A percentile compares a stretch with the other conserved stretches of the same genome.
Conservation (phyloP, 2,113 vertebrate genomes). For the Pelecanus crispus region DNA sequence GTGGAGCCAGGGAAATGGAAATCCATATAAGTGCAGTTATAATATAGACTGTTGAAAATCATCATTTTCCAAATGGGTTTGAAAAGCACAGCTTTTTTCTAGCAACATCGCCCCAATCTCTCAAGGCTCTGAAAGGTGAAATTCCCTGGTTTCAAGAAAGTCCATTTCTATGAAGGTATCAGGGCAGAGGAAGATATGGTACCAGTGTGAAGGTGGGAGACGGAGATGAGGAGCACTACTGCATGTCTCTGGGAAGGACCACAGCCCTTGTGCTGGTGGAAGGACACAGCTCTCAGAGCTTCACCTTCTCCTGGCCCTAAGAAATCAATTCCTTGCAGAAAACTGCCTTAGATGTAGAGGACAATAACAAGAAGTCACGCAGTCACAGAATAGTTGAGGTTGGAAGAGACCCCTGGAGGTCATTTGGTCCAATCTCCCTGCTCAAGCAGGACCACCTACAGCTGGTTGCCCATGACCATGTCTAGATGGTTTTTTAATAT, state of each 20-base stretch:
- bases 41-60: neutral
- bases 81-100: neutral
- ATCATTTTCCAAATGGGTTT: neutral
- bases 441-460: neutral
- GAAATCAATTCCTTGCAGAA: neutral
- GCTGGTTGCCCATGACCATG: neutral
- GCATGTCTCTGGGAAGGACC: neutral
- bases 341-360: neutral
- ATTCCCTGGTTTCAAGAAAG: neutral
- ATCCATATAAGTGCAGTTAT: neutral
- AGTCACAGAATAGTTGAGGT: neutral
- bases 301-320: neutral
- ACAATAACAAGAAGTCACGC: neutral
- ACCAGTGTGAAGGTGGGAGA: neutral
- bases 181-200: accelerated
- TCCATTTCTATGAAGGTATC: neutral
- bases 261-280: neutral
- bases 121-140: neutral
- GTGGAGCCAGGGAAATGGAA: neutral
- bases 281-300: neutral
- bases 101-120: neutral
- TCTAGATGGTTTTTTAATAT: neutral
- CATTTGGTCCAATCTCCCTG: too few species aligned
- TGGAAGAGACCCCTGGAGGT: too few species aligned
- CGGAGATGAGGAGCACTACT: neutral